phyloP scores from a whole-genome alignment of 2,888 invertebrate species.

The Lutraria lutraria region DNA sequence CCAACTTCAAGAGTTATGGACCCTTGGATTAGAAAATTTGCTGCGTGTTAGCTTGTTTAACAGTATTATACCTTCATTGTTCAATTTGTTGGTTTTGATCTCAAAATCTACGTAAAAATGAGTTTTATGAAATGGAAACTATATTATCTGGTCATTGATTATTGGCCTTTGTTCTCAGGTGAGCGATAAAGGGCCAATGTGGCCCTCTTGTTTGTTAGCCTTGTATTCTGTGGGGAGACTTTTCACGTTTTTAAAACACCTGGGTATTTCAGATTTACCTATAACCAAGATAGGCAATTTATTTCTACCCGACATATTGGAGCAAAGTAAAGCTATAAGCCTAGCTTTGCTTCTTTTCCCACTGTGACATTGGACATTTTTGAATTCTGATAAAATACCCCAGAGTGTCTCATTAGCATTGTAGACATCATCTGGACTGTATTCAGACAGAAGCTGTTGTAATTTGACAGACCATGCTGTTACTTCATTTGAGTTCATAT shows the following conservation, averaged over 20 bases:
- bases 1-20: too few species aligned
- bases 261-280: slow-evolving; percentile 64
- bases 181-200: too few species aligned
- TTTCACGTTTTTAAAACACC: slow-evolving; percentile 68
- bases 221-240: slow-evolving; percentile 55
- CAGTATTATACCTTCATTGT: too few species aligned
- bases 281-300: slow-evolving; percentile 67
- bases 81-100: too few species aligned
- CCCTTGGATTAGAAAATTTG: too few species aligned
- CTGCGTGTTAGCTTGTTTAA: too few species aligned
- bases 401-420: slow-evolving; percentile 31
- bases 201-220: too few species aligned
- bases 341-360: slow-evolving; percentile 70
- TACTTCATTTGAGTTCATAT: not conserved
- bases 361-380: slow-evolving; percentile 54
- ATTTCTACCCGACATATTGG: slow-evolving; percentile 65
- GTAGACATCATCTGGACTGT: not conserved
- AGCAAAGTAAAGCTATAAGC: slow-evolving; percentile 63
- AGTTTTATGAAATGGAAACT: too few species aligned
- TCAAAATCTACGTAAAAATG: too few species aligned
- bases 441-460: not conserved
- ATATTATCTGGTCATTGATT: too few species aligned
- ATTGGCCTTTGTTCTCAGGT: too few species aligned
- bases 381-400: slow-evolving; percentile 55
- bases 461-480: not conserved